Evolutionary conservation across 2,113 vertebrate genomes (phyloP), one percentile per base, ranked within the genome.

Genomic region (Ptilorrhoa leucosticta): DNA sequence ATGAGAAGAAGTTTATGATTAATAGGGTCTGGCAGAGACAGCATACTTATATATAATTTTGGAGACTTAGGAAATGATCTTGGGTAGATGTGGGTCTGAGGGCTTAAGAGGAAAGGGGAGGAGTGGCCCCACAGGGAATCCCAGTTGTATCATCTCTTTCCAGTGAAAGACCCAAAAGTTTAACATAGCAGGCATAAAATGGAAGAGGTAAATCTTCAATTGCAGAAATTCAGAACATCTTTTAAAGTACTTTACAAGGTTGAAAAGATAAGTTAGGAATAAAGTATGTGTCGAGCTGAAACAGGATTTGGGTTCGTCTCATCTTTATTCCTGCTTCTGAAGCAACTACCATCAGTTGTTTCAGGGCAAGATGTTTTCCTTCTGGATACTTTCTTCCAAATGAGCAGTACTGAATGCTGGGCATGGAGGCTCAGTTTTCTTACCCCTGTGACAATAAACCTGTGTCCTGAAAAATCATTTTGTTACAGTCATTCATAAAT

Each of bases 1-100:
- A 97, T 35, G 45, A 89, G 90, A 88, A 91, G 76, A 93, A 95
- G 82, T 93, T 77, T 86, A 65, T 97, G 92, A 73, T 94, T 95
- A 95, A 96, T 96, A 76, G 57, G 48, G 57, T 56, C 83, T 97
- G 85, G 73, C 72, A 95, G 65, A 97, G 53, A 44, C 78, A 86
- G 94, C 61, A 45, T 54, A 77, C 87, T 96, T 95, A 82, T 60
- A 84, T 94, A 78, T 94, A 91, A 76, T 93, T 94, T 87, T 83
- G 91, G 90, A 95, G 57, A 90, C 88, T 94, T 95, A 87, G 57
- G 50, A 79, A 90, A 91, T 95, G 88, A 92, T 96, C 30, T 80
- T 92, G 61, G 35, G 51, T 66, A 93, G 57, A 88, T 95, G 50
- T 72, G 83, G 58, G 57, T 90, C 57, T 64, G 69, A 85, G 39